Evolutionary conservation across 2,797 vertebrate species (phyloP).

Genomic region (Caiman crocodilus): DNA sequence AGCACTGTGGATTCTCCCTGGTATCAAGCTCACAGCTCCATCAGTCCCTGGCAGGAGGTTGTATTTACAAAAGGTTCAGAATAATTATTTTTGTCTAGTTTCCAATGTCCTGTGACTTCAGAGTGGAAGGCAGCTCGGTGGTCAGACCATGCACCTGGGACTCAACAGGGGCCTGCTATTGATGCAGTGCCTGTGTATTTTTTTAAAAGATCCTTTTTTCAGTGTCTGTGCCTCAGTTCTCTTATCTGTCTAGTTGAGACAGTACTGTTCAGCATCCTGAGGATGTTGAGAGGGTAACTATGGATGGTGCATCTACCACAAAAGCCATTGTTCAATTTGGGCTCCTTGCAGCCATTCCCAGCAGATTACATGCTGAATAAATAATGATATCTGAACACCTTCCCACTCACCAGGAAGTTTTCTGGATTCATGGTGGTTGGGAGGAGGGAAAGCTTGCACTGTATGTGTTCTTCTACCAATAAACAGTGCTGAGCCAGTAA

Average conservation of each 20-base stretch:
- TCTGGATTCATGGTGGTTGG: not conserved
- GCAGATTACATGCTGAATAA: no score
- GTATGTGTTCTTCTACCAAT: not conserved
- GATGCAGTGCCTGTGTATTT: no score
- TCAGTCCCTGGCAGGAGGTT: not conserved
- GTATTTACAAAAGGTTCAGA: not conserved
- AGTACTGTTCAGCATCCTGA: not conserved
- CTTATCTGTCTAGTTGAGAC: not conserved
- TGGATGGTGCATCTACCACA: not conserved
- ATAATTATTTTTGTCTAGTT: no score
- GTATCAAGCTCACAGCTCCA: not conserved
- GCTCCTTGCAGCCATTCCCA: not conserved
- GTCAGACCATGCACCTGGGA: not conserved
- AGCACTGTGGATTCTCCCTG: not conserved
- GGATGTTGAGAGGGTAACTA: not conserved
- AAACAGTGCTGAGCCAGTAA: not conserved
- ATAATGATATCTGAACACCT: not conserved
- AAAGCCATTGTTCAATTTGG: not conserved
- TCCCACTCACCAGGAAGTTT: not conserved
- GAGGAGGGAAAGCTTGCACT: not conserved
- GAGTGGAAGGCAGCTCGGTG: not conserved
- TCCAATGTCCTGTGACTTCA: no score
- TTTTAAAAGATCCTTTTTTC: no score
- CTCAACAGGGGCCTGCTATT: not conserved
- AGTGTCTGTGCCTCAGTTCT: no score